Evolutionary conservation across 2,113 vertebrate species (phyloP).

Genomic region (Chaetodon trifascialis): DNA sequence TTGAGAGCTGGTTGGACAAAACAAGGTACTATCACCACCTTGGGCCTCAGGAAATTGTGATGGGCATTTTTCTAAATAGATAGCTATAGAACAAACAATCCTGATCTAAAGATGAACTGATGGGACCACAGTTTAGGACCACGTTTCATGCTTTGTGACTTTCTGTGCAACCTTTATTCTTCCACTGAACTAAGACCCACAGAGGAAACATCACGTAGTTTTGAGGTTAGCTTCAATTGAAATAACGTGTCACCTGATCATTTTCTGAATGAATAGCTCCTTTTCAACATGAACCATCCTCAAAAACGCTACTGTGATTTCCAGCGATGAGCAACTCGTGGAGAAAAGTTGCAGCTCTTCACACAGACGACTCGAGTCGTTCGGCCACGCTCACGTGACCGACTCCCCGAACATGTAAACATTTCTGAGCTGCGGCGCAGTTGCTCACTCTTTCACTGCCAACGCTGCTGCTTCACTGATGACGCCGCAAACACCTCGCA

Average conservation of each 20-base stretch:
- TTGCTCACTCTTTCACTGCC: conserved; percentile 2
- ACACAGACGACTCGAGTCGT: conserved; percentile 3
- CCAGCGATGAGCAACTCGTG: neutral
- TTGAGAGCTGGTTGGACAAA: neutral
- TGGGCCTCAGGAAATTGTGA: no score
- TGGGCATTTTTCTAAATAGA: no score
- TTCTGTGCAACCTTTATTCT: neutral
- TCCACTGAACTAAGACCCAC: neutral
- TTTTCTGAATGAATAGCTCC: neutral
- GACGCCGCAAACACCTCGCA: conserved; percentile 15
- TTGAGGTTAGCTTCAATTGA: neutral
- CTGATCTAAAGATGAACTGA: no score
- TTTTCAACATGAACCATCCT: neutral
- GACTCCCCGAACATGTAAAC: neutral
- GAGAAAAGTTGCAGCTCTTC: conserved; percentile 2
- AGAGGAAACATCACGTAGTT: neutral
- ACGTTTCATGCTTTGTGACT: neutral
- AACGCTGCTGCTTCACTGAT: neutral
- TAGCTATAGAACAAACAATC: no score
- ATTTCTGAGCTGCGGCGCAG: neutral
- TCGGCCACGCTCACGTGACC: neutral
- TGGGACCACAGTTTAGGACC: no score
- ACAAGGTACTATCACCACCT: neutral
- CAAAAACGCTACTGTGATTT: neutral
- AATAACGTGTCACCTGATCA: neutral